Evolutionary conservation across 2,797 vertebrate species (phyloP).

Genomic region (Clarias pachynema): DNA sequence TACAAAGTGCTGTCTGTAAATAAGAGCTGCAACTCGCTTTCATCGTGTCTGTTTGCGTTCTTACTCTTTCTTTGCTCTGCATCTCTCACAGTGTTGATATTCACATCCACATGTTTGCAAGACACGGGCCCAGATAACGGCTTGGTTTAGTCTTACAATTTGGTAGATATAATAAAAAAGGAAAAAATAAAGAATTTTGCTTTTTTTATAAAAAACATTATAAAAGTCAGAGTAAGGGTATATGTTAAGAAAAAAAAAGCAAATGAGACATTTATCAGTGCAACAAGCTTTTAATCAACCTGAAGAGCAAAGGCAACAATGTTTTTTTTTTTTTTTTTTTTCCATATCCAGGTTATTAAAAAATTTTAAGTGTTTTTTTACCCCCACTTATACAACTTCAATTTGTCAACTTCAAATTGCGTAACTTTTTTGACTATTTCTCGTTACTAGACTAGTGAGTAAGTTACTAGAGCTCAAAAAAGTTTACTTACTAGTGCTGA

Average conservation of each 20-base stretch:
- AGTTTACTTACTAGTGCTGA: neutral
- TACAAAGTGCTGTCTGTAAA: constrained; percentile 11
- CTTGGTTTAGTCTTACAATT: neutral
- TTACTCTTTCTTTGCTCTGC: neutral
- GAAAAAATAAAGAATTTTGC: neutral
- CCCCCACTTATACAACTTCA: neutral
- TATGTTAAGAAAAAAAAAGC: too few relatives aligned
- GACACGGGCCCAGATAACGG: neutral
- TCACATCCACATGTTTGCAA: neutral
- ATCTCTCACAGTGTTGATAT: neutral
- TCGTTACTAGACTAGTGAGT: neutral
- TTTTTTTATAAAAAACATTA: neutral
- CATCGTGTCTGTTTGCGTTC: neutral
- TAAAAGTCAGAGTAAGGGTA: too few relatives aligned
- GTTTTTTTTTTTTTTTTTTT: too few relatives aligned
- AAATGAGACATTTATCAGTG: too few relatives aligned
- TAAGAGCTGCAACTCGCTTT: constrained; percentile 10
- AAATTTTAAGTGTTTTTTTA: too few relatives aligned
- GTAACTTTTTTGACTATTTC: neutral
- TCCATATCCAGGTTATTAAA: too few relatives aligned
- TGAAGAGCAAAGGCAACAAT: too few relatives aligned
- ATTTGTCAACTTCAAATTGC: neutral
- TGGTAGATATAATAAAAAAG: neutral
- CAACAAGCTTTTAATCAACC: too few relatives aligned
- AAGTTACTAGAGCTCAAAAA: too few relatives aligned